These are phyloP conservation scores for Choristoneura rosaceana DNA, from an alignment of 2,888 invertebrate genomes.

Conservation along the genomic window DNA sequence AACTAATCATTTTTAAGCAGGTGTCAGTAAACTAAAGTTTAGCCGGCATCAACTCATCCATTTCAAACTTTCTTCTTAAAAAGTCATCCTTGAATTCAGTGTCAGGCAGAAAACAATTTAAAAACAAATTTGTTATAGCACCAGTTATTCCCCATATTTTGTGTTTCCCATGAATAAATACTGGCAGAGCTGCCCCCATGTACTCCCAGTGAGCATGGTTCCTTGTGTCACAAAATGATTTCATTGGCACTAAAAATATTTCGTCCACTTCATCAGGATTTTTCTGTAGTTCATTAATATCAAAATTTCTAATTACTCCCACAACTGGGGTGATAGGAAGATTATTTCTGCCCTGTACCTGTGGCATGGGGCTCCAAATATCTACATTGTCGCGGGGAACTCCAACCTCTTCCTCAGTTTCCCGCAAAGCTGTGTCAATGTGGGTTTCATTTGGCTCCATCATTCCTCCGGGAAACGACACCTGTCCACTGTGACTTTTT, in stretches of 20 bases:
- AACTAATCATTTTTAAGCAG: neutral
- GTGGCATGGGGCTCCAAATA: slow-evolving; percentile 87
- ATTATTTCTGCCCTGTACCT: slow-evolving; percentile 66
- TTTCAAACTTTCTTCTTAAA: slow-evolving; percentile 57
- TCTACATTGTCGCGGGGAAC: slow-evolving; percentile 86
- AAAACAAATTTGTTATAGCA: slow-evolving; percentile 89
- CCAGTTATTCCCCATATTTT: slow-evolving; percentile 93
- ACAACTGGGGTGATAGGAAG: slow-evolving; percentile 90
- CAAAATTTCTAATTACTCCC: slow-evolving; percentile 83
- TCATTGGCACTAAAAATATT: slow-evolving; percentile 89
- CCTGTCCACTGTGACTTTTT: slow-evolving; percentile 91
- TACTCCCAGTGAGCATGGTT: slow-evolving; percentile 88
- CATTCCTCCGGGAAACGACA: slow-evolving; percentile 95
- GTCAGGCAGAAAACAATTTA: slow-evolving; percentile 66
- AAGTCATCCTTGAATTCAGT: slow-evolving; percentile 64
- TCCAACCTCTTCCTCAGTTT: slow-evolving; percentile 95
- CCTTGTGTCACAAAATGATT: slow-evolving; percentile 86
- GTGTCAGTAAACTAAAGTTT: slow-evolving; percentile 56
- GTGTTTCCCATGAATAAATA: slow-evolving; percentile 82
- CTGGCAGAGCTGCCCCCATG: slow-evolving; percentile 78
- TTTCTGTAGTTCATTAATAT: slow-evolving; percentile 80
- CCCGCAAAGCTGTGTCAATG: slow-evolving; percentile 92
- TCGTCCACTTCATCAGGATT: slow-evolving; percentile 92
- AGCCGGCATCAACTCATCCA: slow-evolving; percentile 67
- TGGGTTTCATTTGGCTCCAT: slow-evolving; percentile 87